Evolutionary conservation across 2,888 invertebrate species (phyloP).

Genomic region (Agrochola litura): DNA sequence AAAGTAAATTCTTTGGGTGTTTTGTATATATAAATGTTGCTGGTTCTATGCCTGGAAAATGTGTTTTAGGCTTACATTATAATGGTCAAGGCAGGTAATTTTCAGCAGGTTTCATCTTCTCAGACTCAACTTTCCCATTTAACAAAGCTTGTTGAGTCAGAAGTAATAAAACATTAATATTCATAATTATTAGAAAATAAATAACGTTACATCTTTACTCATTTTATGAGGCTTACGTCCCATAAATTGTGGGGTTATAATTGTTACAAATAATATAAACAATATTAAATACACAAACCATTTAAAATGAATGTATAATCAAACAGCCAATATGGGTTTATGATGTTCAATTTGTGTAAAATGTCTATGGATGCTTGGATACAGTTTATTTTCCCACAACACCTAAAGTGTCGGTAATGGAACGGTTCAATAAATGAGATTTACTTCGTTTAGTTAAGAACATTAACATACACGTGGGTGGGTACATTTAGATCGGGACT

Average conservation of each 20-base stretch:
- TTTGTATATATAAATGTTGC: constrained; percentile 29
- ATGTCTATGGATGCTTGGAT: constrained; percentile 65
- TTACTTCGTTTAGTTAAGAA: constrained; percentile 78
- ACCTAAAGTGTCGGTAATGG: constrained; percentile 76
- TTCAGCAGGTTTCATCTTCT: constrained; percentile 4
- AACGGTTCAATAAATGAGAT: constrained; percentile 79
- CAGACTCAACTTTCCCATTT: constrained; percentile 32
- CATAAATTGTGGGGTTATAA: constrained; percentile 61
- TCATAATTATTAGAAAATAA: constrained; percentile 65
- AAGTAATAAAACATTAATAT: constrained; percentile 61
- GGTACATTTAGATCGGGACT: constrained; percentile 68
- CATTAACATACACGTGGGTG: constrained; percentile 82
- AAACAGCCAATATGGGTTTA: constrained; percentile 71
- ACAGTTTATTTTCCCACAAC: constrained; percentile 80
- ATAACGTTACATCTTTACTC: constrained; percentile 51
- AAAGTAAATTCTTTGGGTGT: constrained; percentile 46
- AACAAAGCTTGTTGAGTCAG: constrained; percentile 44
- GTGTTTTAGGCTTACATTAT: background rate
- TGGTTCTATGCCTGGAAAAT: background rate
- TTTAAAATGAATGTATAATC: constrained; percentile 73
- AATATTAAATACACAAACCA: constrained; percentile 73
- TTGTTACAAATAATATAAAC: constrained; percentile 70
- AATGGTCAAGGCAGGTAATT: background rate
- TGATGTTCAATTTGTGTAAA: constrained; percentile 65
- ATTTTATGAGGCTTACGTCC: constrained; percentile 59